These are phyloP conservation scores for Tillus elongatus DNA, from an alignment of 2,888 invertebrate genomes.

Conservation along the genomic window DNA sequence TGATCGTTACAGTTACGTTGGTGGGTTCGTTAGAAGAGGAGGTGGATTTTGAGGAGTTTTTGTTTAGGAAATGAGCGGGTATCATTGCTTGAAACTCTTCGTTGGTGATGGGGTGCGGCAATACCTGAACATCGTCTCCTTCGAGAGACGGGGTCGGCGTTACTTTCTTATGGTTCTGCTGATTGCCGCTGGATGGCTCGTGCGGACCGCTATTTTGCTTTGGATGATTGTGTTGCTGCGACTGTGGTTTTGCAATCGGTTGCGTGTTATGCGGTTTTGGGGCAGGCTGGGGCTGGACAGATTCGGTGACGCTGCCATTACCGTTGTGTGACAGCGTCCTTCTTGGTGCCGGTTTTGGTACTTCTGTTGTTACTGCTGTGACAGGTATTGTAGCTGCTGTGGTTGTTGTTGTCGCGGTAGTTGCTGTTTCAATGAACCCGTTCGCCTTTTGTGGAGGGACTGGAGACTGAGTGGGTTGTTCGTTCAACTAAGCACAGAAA, in stretches of 20 bases:
- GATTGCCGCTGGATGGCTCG: conserved; percentile 37
- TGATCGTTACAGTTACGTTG: conserved; percentile 71
- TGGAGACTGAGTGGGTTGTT: conserved; percentile 16
- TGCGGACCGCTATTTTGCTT: conserved; percentile 26
- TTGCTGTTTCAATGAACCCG: too few species aligned
- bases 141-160: conserved; percentile 47
- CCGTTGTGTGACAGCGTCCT: conserved; percentile 37
- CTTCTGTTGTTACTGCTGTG: conserved; percentile 28
- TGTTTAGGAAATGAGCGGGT: conserved; percentile 75
- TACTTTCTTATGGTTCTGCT: conserved; percentile 35
- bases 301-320: not conserved
- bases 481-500: conserved; percentile 7
- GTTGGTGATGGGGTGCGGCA: conserved; percentile 78
- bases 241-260: conserved; percentile 10
- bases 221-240: conserved; percentile 15
- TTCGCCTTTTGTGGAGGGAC: conserved; percentile 32
- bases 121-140: conserved; percentile 45
- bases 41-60: conserved; percentile 23
- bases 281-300: conserved; percentile 6
- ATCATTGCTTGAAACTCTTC: conserved; percentile 94
- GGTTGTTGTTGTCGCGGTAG: conserved; percentile 20
- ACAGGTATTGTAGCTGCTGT: conserved; percentile 21
- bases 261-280: conserved; percentile 11
- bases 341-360: conserved; percentile 36
- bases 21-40: conserved; percentile 31